phyloP scores from a whole-genome alignment of 2,113 vertebrate genomes.

The Epinephelus moara region DNA sequence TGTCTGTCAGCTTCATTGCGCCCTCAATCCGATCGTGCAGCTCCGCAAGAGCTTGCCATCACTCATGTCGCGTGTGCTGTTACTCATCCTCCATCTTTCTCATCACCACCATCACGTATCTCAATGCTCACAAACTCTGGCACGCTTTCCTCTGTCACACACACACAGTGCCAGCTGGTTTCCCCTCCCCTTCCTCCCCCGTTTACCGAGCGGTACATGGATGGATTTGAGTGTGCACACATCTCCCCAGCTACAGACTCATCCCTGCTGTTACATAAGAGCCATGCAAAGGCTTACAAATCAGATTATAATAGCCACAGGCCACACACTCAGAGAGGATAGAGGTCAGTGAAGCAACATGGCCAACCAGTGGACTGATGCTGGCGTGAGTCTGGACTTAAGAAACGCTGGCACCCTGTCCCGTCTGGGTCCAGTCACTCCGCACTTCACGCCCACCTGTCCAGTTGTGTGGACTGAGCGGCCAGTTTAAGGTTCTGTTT shows the following conservation, averaged over 20 bases:
- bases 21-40: background rate
- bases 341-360: conserved; percentile 71
- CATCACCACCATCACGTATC: conserved; percentile 32
- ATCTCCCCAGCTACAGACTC: conserved; percentile 57
- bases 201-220: conserved; percentile 35
- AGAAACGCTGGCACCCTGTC: conserved; percentile 7
- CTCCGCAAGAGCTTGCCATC: background rate
- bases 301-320: conserved; percentile 74
- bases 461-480: background rate
- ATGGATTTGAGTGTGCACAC: conserved; percentile 42
- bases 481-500: background rate
- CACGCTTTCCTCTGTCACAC: conserved; percentile 48
- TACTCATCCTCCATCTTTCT: conserved; percentile 54
- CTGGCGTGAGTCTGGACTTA: conserved; percentile 6
- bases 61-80: conserved; percentile 31
- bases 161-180: conserved; percentile 37
- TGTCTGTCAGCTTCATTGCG: background rate
- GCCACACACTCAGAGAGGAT: conserved; percentile 53
- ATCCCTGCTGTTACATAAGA: conserved; percentile 77
- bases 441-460: background rate
- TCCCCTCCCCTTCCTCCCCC: conserved; percentile 9
- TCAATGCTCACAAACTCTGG: conserved; percentile 34
- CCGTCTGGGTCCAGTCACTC: conserved; percentile 19
- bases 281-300: conserved; percentile 71
- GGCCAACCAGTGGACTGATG: conserved; percentile 35